These are phyloP conservation scores for Trematomus loennbergii DNA, from an alignment of 2,113 vertebrate genomes.

Conservation along the genomic window DNA sequence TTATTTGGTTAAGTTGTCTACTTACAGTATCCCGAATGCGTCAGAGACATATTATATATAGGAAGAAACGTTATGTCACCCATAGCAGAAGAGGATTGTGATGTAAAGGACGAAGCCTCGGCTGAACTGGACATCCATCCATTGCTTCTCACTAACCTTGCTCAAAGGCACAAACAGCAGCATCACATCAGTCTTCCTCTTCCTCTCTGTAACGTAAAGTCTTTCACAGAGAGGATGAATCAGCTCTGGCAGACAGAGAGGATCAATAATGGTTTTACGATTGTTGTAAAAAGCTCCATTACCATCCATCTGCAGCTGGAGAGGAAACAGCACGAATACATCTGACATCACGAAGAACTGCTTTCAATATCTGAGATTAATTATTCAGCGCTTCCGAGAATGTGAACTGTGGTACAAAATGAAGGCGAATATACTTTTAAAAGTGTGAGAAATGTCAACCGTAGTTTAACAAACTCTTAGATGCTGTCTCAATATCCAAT, in stretches of 20 bases:
- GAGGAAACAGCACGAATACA: constrained; percentile 29
- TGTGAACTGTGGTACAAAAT: no score
- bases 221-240: not conserved
- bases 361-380: constrained; percentile 19
- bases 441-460: no score
- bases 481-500: no score
- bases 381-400: constrained; percentile 23
- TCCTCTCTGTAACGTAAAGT: not conserved
- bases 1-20: no score
- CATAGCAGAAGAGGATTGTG: not conserved
- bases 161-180: constrained; percentile 40
- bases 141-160: constrained; percentile 13
- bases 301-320: constrained; percentile 15
- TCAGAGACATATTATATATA: no score
- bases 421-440: no score
- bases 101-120: not conserved
- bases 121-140: constrained; percentile 1
- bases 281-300: constrained; percentile 62
- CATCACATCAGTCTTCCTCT: not conserved
- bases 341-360: constrained; percentile 20
- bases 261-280: constrained; percentile 66
- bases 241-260: not conserved
- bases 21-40: no score
- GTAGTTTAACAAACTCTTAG: no score
- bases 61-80: not conserved